phyloP scores from a whole-genome alignment of 2,113 vertebrate genomes.

The Tachysurus vachellii region DNA sequence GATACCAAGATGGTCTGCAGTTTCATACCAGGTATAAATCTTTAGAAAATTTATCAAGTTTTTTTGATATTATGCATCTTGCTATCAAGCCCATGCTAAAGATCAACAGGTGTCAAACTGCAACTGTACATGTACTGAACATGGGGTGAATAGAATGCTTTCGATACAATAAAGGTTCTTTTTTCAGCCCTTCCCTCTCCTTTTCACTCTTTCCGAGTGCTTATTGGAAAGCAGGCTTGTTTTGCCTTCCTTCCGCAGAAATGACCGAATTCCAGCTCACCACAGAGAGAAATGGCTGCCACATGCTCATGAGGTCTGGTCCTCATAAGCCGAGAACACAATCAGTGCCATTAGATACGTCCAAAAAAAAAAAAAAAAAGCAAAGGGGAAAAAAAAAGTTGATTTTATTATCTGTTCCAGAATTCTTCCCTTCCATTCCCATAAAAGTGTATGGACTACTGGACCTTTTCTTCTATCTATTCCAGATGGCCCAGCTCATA shows the following conservation, averaged over 20 bases:
- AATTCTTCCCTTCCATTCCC: constrained; percentile 45
- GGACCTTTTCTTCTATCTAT: constrained; percentile 58
- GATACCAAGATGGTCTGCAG: background rate
- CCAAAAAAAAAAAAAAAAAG: constrained; percentile 48
- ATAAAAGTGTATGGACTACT: constrained; percentile 43
- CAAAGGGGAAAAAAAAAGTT: constrained; percentile 29
- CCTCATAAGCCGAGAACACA: constrained; percentile 60
- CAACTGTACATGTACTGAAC: constrained; percentile 22
- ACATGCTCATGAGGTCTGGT: constrained; percentile 66
- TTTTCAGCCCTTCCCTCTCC: constrained; percentile 3
- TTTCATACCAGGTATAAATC: background rate
- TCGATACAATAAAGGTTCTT: constrained; percentile 30
- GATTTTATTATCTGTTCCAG: constrained; percentile 43
- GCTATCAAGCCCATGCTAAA: background rate
- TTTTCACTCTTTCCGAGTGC: constrained; percentile 41
- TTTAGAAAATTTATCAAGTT: background rate
- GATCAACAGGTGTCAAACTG: constrained; percentile 26
- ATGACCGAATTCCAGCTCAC: constrained; percentile 62
- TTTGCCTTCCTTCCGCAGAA: constrained; percentile 58
- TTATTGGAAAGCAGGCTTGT: constrained; percentile 58
- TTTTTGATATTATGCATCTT: background rate
- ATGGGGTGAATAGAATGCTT: constrained; percentile 29
- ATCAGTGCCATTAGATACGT: constrained; percentile 61
- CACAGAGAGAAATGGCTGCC: constrained; percentile 65
- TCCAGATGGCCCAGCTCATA: constrained; percentile 50